Conservation (phyloP, 2,113 vertebrate species). For the Gopherus flavomarginatus region DNA sequence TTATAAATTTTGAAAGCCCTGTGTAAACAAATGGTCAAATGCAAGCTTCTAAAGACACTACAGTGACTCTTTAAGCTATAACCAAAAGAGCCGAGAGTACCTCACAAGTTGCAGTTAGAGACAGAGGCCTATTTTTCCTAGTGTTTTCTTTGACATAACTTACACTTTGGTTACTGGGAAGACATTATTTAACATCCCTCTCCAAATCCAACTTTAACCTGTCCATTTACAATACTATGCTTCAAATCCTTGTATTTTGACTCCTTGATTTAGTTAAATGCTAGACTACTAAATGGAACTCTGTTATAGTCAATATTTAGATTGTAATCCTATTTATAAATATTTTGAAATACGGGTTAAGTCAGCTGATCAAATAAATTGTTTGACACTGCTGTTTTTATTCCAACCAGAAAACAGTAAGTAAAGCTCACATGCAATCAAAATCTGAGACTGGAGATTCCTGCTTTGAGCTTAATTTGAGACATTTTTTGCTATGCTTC, state of each 20-base stretch:
- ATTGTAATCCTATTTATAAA: neutral
- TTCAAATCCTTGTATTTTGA: neutral
- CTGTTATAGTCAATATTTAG: neutral
- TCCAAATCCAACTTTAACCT: neutral
- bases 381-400: neutral
- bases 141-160: neutral
- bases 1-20: neutral
- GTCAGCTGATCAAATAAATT: neutral
- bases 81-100: neutral
- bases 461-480: neutral
- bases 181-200: neutral
- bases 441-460: conserved; percentile 25
- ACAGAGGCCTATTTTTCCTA: neutral
- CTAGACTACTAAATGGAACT: conserved; percentile 9
- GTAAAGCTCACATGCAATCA: neutral
- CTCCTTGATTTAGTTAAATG: neutral
- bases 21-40: neutral
- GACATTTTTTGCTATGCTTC: neutral
- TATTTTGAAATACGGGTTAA: neutral
- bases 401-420: neutral
- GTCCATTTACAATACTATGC: neutral
- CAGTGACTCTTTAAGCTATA: neutral
- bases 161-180: neutral
- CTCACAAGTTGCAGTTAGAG: neutral
- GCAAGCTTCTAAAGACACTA: neutral